These are phyloP conservation scores for Zaprionus taronus DNA, from an alignment of 1,140 invertebrate species.

Conservation along the genomic window DNA sequence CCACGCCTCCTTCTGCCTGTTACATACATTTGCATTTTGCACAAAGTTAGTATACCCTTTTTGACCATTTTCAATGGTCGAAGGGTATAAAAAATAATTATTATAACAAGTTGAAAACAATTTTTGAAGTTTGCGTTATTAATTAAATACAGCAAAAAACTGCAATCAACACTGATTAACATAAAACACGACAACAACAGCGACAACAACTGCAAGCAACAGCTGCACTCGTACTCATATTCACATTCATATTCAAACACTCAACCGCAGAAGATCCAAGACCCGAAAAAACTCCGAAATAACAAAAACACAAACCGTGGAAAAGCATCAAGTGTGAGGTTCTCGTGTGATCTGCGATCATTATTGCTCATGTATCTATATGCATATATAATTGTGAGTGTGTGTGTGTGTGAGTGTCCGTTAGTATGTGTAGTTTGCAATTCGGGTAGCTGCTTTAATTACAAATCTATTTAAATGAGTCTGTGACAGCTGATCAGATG, in stretches of 20 bases:
- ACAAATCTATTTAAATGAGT: slow-evolving; percentile 74
- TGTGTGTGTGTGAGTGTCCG: slow-evolving; percentile 27
- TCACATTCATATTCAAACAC: slow-evolving; percentile 29
- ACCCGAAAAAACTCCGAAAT: slow-evolving; percentile 43
- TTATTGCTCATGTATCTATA: slow-evolving; percentile 35
- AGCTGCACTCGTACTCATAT: slow-evolving; percentile 22
- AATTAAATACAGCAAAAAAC: slow-evolving; percentile 65
- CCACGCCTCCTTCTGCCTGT: too few relatives aligned
- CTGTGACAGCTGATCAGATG: slow-evolving; percentile 42
- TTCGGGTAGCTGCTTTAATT: slow-evolving; percentile 69
- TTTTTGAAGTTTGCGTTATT: slow-evolving; percentile 75
- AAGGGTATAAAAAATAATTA: slow-evolving; percentile 75
- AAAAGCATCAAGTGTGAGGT: slow-evolving; percentile 73
- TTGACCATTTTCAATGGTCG: too few relatives aligned
- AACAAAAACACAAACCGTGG: slow-evolving; percentile 60
- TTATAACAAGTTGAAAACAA: slow-evolving; percentile 50
- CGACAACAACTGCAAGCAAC: slow-evolving; percentile 10
- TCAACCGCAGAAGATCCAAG: slow-evolving; percentile 51
- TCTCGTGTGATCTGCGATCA: slow-evolving; percentile 73
- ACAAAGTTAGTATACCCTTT: too few relatives aligned
- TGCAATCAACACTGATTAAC: slow-evolving; percentile 78
- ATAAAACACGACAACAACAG: slow-evolving; percentile 56
- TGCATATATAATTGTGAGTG: not conserved
- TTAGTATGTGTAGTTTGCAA: slow-evolving; percentile 25
- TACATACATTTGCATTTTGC: too few relatives aligned